phyloP scores from a whole-genome alignment of 2,888 invertebrate genomes.

The Drosophila monieri region DNA sequence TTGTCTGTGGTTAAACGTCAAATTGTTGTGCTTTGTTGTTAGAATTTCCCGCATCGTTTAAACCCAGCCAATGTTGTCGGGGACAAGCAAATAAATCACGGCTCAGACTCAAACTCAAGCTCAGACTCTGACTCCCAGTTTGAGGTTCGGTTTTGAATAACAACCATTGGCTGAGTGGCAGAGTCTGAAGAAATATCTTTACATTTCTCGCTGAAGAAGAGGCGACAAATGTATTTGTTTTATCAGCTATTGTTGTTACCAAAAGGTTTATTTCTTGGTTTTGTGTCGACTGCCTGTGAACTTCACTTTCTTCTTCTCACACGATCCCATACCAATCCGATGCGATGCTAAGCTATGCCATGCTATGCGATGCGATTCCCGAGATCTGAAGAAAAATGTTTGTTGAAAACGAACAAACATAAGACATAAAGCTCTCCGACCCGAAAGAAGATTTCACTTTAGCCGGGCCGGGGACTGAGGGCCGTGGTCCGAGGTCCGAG shows the following conservation, averaged over 20 bases:
- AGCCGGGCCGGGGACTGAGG: background rate
- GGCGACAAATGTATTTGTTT: constrained; percentile 78
- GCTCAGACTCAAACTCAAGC: constrained; percentile 16
- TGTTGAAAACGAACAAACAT: constrained; percentile 74
- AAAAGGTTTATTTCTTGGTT: constrained; percentile 60
- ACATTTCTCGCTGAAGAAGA: constrained; percentile 63
- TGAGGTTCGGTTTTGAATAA: constrained; percentile 61
- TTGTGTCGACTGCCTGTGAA: constrained; percentile 54
- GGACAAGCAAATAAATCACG: constrained; percentile 78
- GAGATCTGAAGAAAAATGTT: constrained; percentile 66
- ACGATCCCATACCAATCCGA: constrained; percentile 35
- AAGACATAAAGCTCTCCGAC: constrained; percentile 63
- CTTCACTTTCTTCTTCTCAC: constrained; percentile 74
- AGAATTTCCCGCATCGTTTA: constrained; percentile 78
- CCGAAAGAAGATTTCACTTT: constrained; percentile 43
- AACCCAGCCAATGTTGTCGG: constrained; percentile 65
- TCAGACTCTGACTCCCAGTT: background rate
- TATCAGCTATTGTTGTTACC: constrained; percentile 69
- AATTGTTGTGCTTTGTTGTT: constrained; percentile 52
- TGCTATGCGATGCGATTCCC: constrained; percentile 9
- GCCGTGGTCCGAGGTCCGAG: background rate
- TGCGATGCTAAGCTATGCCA: background rate
- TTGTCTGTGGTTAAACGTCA: constrained; percentile 76
- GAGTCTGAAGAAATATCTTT: constrained; percentile 57
- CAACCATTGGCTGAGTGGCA: constrained; percentile 14